A percentile compares a stretch with the other conserved stretches of the same genome.
Conservation (phyloP, 1,140 invertebrate species). For the Aphis gossypii region DNA sequence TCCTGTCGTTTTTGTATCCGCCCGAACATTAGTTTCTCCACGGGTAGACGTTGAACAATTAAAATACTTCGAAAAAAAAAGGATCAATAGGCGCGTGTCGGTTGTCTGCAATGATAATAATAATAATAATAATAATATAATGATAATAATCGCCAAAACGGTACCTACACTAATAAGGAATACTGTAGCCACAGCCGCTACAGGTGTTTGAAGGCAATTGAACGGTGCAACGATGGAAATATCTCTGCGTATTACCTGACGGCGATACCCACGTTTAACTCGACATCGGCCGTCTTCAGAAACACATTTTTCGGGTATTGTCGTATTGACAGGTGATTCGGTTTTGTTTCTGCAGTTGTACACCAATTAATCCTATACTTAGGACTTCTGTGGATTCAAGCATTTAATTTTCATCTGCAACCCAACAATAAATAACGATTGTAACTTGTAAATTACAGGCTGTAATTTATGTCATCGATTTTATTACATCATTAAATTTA, state of each 20-base stretch:
- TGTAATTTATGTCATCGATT: not conserved
- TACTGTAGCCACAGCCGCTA: not conserved
- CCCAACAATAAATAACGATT: not conserved
- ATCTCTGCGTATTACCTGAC: not conserved
- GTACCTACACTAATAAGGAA: not conserved
- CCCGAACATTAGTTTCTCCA: not conserved
- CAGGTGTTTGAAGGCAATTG: not conserved
- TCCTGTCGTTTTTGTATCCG: not conserved
- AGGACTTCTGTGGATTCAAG: not conserved
- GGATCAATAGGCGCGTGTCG: not conserved
- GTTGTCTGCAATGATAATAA: not conserved
- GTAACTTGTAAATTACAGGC: not conserved
- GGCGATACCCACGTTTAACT: not conserved
- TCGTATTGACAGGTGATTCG: constrained; percentile 14
- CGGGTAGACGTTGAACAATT: not conserved
- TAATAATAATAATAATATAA: not conserved
- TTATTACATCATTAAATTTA: not conserved
- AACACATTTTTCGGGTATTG: not conserved
- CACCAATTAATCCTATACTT: not conserved
- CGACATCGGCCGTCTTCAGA: not conserved
- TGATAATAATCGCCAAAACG: constrained; percentile 17
- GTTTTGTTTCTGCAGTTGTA: not conserved
- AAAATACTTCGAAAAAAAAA: not conserved
- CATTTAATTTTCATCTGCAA: constrained; percentile 1
- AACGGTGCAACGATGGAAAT: not conserved